Percentiles rank a stretch among this genome's conserved stretches.
These are phyloP conservation scores for Halichoerus grypus DNA, from an alignment of 2,113 vertebrate species.

Conservation along the genomic window DNA sequence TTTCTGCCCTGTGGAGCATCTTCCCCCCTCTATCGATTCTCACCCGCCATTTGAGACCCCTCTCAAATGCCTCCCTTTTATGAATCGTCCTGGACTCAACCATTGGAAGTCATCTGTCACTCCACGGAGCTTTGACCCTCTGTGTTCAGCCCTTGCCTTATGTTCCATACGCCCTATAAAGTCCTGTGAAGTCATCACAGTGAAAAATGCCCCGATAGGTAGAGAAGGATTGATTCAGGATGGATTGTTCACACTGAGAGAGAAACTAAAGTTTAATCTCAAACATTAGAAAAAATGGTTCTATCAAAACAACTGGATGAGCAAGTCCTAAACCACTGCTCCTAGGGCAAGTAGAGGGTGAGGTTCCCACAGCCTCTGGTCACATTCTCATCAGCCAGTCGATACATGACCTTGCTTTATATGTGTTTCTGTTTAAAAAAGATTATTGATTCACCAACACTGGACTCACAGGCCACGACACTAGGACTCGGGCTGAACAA, in stretches of 20 bases:
- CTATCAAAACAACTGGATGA: background rate
- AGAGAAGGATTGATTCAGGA: background rate
- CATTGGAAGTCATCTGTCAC: background rate
- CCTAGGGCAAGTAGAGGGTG: background rate
- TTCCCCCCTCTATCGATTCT: background rate
- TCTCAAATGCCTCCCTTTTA: background rate
- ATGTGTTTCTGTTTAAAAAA: background rate
- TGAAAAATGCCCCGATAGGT: background rate
- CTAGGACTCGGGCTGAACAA: background rate
- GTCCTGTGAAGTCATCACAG: background rate
- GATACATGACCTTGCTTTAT: background rate
- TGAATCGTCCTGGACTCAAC: background rate
- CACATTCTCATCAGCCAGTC: background rate
- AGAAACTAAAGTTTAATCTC: background rate
- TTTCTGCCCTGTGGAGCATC: background rate
- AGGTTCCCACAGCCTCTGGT: background rate
- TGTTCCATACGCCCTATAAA: background rate
- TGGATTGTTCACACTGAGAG: background rate
- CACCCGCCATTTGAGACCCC: background rate
- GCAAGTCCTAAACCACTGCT: background rate
- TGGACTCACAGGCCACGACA: no score
- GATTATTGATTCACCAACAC: no score
- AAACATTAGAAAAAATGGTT: background rate
- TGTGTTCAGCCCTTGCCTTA: background rate
- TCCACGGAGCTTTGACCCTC: background rate